Base-by-base conservation (phyloP, 2,113 vertebrate genomes). In the Sander vitreus region DNA sequence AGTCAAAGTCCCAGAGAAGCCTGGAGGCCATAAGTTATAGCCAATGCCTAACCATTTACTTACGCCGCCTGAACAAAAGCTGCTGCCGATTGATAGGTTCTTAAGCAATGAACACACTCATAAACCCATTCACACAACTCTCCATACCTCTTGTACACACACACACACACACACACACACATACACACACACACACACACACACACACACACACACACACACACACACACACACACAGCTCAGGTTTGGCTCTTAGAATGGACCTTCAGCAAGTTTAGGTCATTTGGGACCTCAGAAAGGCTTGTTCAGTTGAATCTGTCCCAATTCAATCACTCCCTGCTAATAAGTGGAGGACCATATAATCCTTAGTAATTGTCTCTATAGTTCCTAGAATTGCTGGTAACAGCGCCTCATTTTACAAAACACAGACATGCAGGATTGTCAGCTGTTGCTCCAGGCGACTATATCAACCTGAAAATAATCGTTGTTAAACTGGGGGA, bases 1-100 rank as follows among this genome's bases (percentile, higher is more conserved):
- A 94, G 95, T 95, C 88, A 89, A 95, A 94, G 88, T 96, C 95
- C 96, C 95, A 93, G 95, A 95, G 94, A 94, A 93, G 72, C 95
- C 93, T 91, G 76, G 75, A 88, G 95, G 95, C 96, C 89, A 93
- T 93, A 78, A 93, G 93, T 95, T 92, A 89, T 88, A 93, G 93
- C 39, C 7, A 36, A 60, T 74, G 47, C 87, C 86, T 90, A 87
- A 64, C 95, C 92, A 94, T 97, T 90, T 97, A 95, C 95, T 83
- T 93, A 97, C 92, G 88, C 95, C 87, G 92, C 96, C 96, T 96
- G 95, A 97, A 96, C 81, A 87, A 83, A 83, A n/a, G 89, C 86
- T 89, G 94, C 91, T 84, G 88, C 91, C 91, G 85, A 85, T 89
- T 69, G 47, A 84, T 91, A 72, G 59, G n/a, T 81, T 87, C 76